Evolutionary conservation across 1,140 invertebrate species (phyloP), one percentile per base, ranked within the genome.

Genomic region (Phymorhynchus buccinoides): DNA sequence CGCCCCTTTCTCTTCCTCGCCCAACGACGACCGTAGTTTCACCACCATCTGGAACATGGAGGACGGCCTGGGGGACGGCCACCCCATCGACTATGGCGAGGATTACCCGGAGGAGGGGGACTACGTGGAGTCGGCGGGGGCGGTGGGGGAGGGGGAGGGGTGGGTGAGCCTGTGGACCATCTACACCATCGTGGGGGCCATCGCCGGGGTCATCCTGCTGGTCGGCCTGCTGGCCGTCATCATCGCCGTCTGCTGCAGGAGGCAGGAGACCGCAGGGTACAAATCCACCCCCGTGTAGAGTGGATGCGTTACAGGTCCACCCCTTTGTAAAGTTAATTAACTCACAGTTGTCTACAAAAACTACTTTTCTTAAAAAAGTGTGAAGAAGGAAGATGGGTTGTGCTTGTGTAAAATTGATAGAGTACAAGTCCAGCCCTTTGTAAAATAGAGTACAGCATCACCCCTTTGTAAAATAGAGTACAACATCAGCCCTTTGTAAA

Each of bases 121-220:
- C 18, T 80, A 80, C 22, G n/a, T 9, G 12, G 48, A 52, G 9
- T 18, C 62, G 12, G 41, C 18, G 22, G 62, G 52, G 27, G 22
- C 79, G 1, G 35, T 41, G 6, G 39, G 39, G 62, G 77, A 6
- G 27, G 41, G n/a, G 77, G 35, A 83, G n/a, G 86, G 73, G 0
- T 52, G 35, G 22, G 86, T 91, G 30, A 88, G 87, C 82, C 79
- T 88, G 0, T 89, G 89, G 89, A 91, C 89, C 32, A 89, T 91
- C 44, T 91, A 91, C 68, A 91, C 89, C 16, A 89, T 91, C 75
- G 90, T 91, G 27, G 90, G 90, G 7, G 88, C 89, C 18, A 86
- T 91, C n/a, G 89, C 88, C 16, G 90, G 90, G 22, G 89, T 89
- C 22, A 87, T 91, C 14, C 83, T 91, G 1, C 84, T 91, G 30